phyloP scores from a whole-genome alignment of 2,888 invertebrate species.

The Plutella xylostella region DNA sequence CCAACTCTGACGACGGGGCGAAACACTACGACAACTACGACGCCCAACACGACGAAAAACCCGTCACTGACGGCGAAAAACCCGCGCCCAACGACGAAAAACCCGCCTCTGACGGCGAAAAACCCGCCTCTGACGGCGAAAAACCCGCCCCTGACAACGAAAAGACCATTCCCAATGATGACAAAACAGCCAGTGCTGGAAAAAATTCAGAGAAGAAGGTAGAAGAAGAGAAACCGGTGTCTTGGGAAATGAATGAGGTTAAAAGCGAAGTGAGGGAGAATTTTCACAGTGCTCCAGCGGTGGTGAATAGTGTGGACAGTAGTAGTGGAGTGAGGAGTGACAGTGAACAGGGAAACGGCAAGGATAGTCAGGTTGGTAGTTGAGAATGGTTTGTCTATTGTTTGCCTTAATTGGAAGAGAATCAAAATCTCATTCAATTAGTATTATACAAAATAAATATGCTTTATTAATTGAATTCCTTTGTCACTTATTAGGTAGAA shows the following conservation, averaged over 20 bases:
- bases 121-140: neutral
- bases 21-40: constrained; percentile 10
- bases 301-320: constrained; percentile 1
- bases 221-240: too few relatives aligned
- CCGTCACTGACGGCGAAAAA: neutral
- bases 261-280: neutral
- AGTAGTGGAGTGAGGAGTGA: neutral
- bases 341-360: neutral
- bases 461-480: too few relatives aligned
- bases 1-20: constrained; percentile 29
- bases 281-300: neutral
- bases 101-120: neutral
- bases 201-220: too few relatives aligned
- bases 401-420: too few relatives aligned
- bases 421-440: too few relatives aligned
- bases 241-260: too few relatives aligned
- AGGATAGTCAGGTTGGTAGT: too few relatives aligned
- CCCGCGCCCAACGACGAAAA: neutral
- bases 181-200: too few relatives aligned
- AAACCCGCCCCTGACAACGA: neutral
- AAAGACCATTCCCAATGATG: neutral
- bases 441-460: too few relatives aligned
- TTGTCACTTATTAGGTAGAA: too few relatives aligned
- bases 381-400: too few relatives aligned
- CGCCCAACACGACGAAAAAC: neutral